phyloP scores from a whole-genome alignment of 2,888 invertebrate species.

The Leptinotarsa rubiginosa region DNA sequence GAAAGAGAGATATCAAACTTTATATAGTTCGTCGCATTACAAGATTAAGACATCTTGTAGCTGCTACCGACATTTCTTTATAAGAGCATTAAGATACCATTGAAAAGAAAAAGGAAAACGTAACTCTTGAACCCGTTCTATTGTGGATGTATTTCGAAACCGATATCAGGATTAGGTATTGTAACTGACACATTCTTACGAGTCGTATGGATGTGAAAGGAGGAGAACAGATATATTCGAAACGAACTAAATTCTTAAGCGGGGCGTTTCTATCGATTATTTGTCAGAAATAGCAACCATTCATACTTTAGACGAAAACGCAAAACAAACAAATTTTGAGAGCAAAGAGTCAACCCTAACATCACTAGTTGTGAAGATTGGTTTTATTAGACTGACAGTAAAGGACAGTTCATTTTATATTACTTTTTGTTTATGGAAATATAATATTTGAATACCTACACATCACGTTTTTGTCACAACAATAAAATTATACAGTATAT shows the following conservation, averaged over 20 bases:
- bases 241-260: neutral
- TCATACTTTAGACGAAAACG: neutral
- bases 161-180: conserved; percentile 9
- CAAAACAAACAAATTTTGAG: conserved; percentile 6
- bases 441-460: neutral
- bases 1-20: neutral
- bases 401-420: neutral
- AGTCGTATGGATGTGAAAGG: conserved; percentile 17
- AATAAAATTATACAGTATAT: too few species aligned
- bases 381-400: neutral
- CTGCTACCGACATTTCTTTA: conserved; percentile 2
- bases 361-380: neutral
- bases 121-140: conserved; percentile 5
- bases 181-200: conserved; percentile 3
- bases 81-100: conserved; percentile 15
- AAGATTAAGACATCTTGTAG: conserved; percentile 8
- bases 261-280: conserved; percentile 10
- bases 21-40: conserved; percentile 12
- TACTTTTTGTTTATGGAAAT: neutral
- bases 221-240: neutral
- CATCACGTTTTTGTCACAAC: neutral
- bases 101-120: conserved; percentile 11
- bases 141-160: conserved; percentile 1
- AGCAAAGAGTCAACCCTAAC: neutral
- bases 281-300: conserved; percentile 12